Conservation (phyloP, 2,888 invertebrate genomes). For the Monochamus alternatus region DNA sequence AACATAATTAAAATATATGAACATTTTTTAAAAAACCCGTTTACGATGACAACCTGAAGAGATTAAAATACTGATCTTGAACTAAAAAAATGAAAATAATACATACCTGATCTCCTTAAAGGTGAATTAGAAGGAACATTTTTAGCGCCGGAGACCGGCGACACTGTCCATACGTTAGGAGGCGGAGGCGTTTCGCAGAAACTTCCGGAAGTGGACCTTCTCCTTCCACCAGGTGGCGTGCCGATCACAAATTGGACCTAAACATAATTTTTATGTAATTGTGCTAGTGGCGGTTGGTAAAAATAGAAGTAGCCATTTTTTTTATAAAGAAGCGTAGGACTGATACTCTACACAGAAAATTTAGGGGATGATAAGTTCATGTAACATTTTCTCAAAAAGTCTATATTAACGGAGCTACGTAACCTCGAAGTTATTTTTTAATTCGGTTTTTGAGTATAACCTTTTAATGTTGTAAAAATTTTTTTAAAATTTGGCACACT, state of each 20-base stretch:
- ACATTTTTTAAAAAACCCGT: too few species aligned
- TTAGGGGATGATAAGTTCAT: too few species aligned
- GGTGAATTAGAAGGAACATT: constrained; percentile 78
- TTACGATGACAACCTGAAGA: too few species aligned
- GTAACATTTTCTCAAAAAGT: too few species aligned
- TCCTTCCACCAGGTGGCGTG: constrained; percentile 82
- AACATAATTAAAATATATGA: background rate
- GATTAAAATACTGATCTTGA: too few species aligned
- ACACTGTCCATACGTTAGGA: constrained; percentile 88
- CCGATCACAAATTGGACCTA: constrained; percentile 89
- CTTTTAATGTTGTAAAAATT: too few species aligned
- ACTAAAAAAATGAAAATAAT: background rate
- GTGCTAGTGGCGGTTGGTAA: background rate
- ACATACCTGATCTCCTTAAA: constrained; percentile 77
- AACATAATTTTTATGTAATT: constrained; percentile 30
- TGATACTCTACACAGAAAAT: too few species aligned
- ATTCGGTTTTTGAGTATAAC: too few species aligned
- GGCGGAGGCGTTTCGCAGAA: constrained; percentile 83
- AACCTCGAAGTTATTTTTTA: too few species aligned
- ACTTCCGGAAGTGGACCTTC: constrained; percentile 80
- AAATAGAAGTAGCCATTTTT: background rate
- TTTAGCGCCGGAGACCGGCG: constrained; percentile 77
- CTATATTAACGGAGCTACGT: too few species aligned
- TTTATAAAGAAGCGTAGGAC: too few species aligned
- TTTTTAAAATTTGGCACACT: too few species aligned